Evolutionary conservation across 1,140 invertebrate species (phyloP), one percentile per base, ranked within the genome.

Genomic region (Heliconius hermathena): DNA sequence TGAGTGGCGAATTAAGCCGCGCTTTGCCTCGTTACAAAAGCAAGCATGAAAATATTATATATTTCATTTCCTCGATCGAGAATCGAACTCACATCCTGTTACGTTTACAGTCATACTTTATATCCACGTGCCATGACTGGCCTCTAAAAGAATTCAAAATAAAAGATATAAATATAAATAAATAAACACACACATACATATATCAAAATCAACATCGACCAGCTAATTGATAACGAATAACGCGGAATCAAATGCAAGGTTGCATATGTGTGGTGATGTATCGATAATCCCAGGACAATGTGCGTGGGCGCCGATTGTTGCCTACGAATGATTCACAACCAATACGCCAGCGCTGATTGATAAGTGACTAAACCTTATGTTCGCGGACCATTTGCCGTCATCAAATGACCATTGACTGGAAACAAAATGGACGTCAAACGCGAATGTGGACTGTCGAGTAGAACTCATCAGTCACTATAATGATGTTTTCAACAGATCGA

Each of bases 341-440:
- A 83, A 82, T 83, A 33, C 82, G 66, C 76, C 87, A 89, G 87
- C 84, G 78, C 81, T 89, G 87, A 91, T 90, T 91, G 87, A 91
- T 91, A 87, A 88, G 87, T 84, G 89, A 88, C 84, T 46, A 16
- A 1, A 46, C 41, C 41, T 88, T 82, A 87, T 85, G 83, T 88
- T 90, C 82, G 88, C 87, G 90, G 88, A 74, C 83, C 87, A 92
- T 92, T 92, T 88, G 86, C 83, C 81, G 85, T 84, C 84, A 88
- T 92, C 90, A 92, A 92, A 90, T 86, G 83, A 87, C 83, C 80
- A 90, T 92, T 89, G 82, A 87, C 75, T 78, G 96, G 96, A 98
- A 95, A 93, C 98, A 82, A 1, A 86, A 85, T 85, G 81, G 79
- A 82, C 54, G 77, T 82, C 77, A 71, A 81, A 80, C 77, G 66